These are phyloP conservation scores for Elysia chlorotica DNA, from an alignment of 1,140 invertebrate genomes.

Conservation along the genomic window DNA sequence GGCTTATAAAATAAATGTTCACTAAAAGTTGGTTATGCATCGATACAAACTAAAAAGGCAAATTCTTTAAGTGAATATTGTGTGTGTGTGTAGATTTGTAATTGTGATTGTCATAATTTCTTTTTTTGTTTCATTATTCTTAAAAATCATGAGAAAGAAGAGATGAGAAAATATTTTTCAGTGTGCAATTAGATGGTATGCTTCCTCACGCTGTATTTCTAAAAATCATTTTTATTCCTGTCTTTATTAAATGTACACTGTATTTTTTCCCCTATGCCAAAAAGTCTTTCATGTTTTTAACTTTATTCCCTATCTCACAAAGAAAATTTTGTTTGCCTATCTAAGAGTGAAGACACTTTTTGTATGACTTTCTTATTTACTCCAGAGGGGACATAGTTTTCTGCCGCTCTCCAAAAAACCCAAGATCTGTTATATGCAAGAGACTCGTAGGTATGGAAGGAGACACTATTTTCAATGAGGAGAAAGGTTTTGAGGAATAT, in stretches of 20 bases:
- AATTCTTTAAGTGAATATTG: not conserved
- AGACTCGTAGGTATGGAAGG: conserved; percentile 67
- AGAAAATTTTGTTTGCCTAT: too few species aligned
- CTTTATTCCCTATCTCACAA: not conserved
- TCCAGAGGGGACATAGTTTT: conserved; percentile 81
- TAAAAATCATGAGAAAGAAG: too few species aligned
- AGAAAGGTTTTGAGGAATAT: conserved; percentile 9
- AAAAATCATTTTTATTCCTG: not conserved
- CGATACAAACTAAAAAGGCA: not conserved
- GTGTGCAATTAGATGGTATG: too few species aligned
- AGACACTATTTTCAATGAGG: conserved; percentile 38
- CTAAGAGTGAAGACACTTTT: too few species aligned
- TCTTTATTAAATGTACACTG: not conserved
- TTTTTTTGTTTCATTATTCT: not conserved
- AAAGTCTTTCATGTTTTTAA: not conserved
- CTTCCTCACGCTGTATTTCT: too few species aligned
- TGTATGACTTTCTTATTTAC: conserved; percentile 8
- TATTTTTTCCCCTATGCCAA: too few species aligned
- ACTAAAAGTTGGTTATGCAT: not conserved
- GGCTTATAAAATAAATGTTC: not conserved
- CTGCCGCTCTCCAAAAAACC: conserved; percentile 78
- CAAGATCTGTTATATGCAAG: conserved; percentile 83
- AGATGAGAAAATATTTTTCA: too few species aligned
- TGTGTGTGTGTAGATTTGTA: too few species aligned
- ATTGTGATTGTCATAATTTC: not conserved